phyloP scores from a whole-genome alignment of 2,888 invertebrate species.

The Hirudinaria manillensis region DNA sequence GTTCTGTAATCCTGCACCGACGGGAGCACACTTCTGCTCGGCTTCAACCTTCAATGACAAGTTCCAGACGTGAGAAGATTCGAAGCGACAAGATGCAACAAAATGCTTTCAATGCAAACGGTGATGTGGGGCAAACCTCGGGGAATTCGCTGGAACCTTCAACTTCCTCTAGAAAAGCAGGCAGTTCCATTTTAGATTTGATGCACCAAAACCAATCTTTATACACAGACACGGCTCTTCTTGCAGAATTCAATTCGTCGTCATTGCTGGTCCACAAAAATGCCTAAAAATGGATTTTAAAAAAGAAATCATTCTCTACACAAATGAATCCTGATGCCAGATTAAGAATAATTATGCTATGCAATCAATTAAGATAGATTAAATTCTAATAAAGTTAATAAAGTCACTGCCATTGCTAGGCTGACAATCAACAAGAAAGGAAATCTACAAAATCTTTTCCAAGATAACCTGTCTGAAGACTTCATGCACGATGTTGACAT shows the following conservation, averaged over 20 bases:
- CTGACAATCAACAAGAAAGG: too few relatives aligned
- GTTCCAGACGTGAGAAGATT: not conserved
- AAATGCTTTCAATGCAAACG: too few relatives aligned
- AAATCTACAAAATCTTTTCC: too few relatives aligned
- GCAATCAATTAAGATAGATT: too few relatives aligned
- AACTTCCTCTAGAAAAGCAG: not conserved
- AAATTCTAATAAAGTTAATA: too few relatives aligned
- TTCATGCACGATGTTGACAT: conserved; percentile 89
- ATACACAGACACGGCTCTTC: conserved; percentile 83
- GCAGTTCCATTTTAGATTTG: not conserved
- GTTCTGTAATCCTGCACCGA: conserved; percentile 61
- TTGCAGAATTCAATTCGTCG: conserved; percentile 64
- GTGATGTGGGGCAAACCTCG: not conserved
- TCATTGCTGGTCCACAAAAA: conserved; percentile 72
- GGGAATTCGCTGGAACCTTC: not conserved
- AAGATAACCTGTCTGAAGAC: conserved; percentile 69
- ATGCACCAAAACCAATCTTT: conserved; percentile 76
- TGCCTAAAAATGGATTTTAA: conserved; percentile 57
- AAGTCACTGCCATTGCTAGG: too few relatives aligned
- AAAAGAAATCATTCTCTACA: too few relatives aligned
- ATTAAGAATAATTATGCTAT: too few relatives aligned
- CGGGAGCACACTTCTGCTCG: conserved; percentile 6
- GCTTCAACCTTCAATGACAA: too few relatives aligned
- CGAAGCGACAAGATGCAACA: not conserved
- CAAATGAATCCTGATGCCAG: not conserved